These are phyloP conservation scores for Andrena haemorrhoa DNA, from an alignment of 2,888 invertebrate genomes.

Conservation along the genomic window DNA sequence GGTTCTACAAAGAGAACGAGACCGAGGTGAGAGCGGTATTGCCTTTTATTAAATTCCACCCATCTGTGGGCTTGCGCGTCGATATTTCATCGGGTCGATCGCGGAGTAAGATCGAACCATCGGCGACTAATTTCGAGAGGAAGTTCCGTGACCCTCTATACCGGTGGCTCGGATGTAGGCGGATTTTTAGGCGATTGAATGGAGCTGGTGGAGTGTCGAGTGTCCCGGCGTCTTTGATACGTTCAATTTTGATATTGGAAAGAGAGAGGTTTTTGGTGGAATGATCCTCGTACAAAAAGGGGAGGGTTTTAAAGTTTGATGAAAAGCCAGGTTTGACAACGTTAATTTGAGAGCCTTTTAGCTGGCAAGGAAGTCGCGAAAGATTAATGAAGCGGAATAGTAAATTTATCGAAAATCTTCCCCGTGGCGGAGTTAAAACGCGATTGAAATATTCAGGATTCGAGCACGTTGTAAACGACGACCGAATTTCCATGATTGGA, in stretches of 20 bases:
- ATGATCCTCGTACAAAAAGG: neutral
- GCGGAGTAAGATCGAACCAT: neutral
- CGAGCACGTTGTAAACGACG: neutral
- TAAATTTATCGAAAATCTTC: no score
- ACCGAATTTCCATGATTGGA: no score
- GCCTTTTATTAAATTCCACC: slow-evolving; percentile 43
- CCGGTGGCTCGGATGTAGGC: neutral
- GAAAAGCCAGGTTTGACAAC: neutral
- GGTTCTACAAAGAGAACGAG: slow-evolving; percentile 57
- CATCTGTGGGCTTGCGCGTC: neutral
- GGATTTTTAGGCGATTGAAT: slow-evolving; percentile 26
- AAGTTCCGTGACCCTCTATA: neutral
- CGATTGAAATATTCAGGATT: neutral
- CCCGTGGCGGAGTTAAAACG: neutral
- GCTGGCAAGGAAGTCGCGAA: no score
- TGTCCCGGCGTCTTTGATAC: neutral
- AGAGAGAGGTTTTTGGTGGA: neutral
- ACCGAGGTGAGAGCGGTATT: slow-evolving; percentile 52
- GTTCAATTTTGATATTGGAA: slow-evolving; percentile 3
- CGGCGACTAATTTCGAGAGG: slow-evolving; percentile 2
- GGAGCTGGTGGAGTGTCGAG: neutral
- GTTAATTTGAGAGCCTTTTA: neutral
- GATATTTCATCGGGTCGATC: slow-evolving; percentile 17
- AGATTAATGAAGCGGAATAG: no score
- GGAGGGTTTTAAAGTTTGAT: neutral